Conservation (phyloP, 2,113 vertebrate genomes). For the Rhabdornis inornatus region DNA sequence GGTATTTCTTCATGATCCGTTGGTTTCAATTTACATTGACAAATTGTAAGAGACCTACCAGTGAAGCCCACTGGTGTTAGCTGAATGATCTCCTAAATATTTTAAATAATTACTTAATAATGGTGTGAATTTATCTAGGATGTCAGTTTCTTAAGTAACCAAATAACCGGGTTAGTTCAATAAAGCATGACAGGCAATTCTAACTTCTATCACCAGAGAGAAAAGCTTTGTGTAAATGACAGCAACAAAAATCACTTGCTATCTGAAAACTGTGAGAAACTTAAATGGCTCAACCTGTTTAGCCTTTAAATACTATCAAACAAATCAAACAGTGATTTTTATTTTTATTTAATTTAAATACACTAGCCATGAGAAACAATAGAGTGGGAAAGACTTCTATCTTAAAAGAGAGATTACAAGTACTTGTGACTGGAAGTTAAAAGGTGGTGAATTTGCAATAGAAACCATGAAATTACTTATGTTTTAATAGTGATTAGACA, state of each 20-base stretch:
- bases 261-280: conserved; percentile 16
- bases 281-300: background rate
- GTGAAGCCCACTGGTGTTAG: background rate
- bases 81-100: background rate
- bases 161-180: background rate
- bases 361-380: background rate
- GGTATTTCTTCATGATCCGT: background rate
- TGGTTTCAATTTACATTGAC: background rate
- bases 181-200: background rate
- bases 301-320: background rate
- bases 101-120: background rate
- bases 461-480: background rate
- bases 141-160: background rate
- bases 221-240: background rate
- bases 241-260: background rate
- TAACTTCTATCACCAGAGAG: background rate
- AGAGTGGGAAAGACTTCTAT: background rate
- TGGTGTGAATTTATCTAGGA: background rate
- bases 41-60: background rate
- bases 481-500: background rate
- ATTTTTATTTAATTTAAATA: background rate
- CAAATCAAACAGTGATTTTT: background rate
- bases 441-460: background rate
- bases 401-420: background rate
- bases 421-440: background rate